Conservation (phyloP, 2,888 invertebrate species). For the Drosophila kokeensis region DNA sequence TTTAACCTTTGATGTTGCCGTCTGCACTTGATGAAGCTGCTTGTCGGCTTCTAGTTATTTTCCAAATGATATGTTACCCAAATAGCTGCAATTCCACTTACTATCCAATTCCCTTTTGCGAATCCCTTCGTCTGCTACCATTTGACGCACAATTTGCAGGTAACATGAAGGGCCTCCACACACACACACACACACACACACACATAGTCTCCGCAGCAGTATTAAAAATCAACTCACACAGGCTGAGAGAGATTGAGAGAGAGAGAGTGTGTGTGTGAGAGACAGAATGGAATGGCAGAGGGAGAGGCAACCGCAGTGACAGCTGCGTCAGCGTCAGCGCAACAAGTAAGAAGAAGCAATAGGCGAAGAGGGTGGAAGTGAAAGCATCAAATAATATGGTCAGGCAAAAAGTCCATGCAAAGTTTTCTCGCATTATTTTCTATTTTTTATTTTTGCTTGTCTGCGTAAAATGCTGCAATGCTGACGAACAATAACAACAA, state of each 20-base stretch:
- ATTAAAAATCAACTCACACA: slow-evolving; percentile 29
- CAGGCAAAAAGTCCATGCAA: slow-evolving; percentile 40
- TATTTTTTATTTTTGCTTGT: slow-evolving; percentile 38
- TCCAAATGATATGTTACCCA: slow-evolving; percentile 35
- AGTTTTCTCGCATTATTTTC: slow-evolving; percentile 12
- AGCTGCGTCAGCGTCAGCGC: slow-evolving; percentile 63
- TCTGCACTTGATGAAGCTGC: slow-evolving; percentile 3
- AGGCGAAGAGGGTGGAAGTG: slow-evolving; percentile 46
- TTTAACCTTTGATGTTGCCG: slow-evolving; percentile 27
- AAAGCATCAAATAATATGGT: slow-evolving; percentile 51
- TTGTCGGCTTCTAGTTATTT: slow-evolving; percentile 20
- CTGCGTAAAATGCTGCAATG: slow-evolving; percentile 80
- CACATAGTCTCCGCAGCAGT: slow-evolving; percentile 1
- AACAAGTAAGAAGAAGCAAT: slow-evolving; percentile 75
- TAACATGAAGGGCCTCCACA: slow-evolving; percentile 34
- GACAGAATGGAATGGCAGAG: slow-evolving; percentile 3
- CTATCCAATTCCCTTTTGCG: slow-evolving; percentile 1
- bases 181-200: slow-evolving; percentile 5
- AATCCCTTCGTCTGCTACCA: slow-evolving; percentile 3
- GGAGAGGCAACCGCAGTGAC: slow-evolving; percentile 45
- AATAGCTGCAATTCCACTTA: slow-evolving; percentile 35
- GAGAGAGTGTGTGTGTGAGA: slow-evolving; percentile 2
- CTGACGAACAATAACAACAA: slow-evolving; percentile 57
- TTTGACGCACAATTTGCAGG: slow-evolving; percentile 58
- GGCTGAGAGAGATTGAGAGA: neutral